phyloP scores from a whole-genome alignment of 2,888 invertebrate species.

The Leucozona laternaria region DNA sequence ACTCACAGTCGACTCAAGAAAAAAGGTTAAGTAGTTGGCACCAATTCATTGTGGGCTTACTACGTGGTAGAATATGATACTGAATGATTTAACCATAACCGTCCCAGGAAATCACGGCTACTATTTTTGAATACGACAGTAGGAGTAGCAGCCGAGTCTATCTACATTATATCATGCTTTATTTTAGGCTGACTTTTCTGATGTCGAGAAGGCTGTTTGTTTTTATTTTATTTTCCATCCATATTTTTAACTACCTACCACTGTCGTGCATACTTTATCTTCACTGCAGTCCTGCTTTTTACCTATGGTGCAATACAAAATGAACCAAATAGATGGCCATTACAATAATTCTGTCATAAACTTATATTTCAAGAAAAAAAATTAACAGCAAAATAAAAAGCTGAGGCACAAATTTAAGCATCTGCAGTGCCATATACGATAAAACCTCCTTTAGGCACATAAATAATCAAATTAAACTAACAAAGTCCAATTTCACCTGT shows the following conservation, averaged over 20 bases:
- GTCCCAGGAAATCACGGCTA: too few species aligned
- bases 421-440: background rate
- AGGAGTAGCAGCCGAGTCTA: too few species aligned
- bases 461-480: slow-evolving; percentile 70
- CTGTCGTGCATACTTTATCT: background rate
- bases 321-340: slow-evolving; percentile 2
- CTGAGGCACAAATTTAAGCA: background rate
- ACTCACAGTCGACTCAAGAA: too few species aligned
- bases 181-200: too few species aligned
- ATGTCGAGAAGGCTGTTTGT: too few species aligned
- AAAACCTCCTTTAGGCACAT: slow-evolving; percentile 25
- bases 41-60: too few species aligned
- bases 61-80: too few species aligned
- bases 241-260: background rate
- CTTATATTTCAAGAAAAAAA: background rate
- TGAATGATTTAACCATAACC: too few species aligned
- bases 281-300: background rate
- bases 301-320: slow-evolving; percentile 25
- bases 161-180: too few species aligned
- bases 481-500: slow-evolving; percentile 70
- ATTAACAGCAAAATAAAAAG: background rate
- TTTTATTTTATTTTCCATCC: background rate
- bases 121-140: too few species aligned
- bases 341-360: slow-evolving; percentile 13
- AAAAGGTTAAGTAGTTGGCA: too few species aligned